Evolutionary conservation across 2,888 invertebrate genomes (phyloP).

Genomic region (Aphodius granarius): DNA sequence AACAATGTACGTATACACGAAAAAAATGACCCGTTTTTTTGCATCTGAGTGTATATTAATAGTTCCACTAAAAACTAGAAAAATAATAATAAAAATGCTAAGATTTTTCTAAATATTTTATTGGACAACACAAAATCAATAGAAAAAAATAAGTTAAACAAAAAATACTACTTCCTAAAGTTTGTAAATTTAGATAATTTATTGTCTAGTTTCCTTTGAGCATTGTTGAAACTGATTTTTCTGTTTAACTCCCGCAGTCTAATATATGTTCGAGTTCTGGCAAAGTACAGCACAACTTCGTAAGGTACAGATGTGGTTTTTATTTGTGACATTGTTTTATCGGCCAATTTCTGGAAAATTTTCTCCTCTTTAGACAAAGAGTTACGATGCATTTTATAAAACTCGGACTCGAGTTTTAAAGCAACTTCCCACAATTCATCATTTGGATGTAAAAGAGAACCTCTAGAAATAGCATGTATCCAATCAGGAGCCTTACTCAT

Average conservation of each 20-base stretch:
- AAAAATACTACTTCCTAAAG: background rate
- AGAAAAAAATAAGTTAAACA: background rate
- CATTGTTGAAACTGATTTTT: background rate
- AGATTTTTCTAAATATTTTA: background rate
- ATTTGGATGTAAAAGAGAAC: constrained; percentile 24
- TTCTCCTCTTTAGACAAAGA: constrained; percentile 24
- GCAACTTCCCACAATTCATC: constrained; percentile 25
- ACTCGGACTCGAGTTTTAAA: background rate
- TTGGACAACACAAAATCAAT: background rate
- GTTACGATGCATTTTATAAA: constrained; percentile 16
- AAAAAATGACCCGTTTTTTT: too few species aligned
- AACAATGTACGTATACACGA: too few species aligned
- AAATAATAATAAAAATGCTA: too few species aligned
- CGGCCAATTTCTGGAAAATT: constrained; percentile 25
- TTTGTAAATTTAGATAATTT: background rate
- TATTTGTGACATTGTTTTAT: constrained; percentile 15
- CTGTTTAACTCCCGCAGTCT: background rate
- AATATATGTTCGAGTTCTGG: too few species aligned
- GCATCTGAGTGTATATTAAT: too few species aligned
- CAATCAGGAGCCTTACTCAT: constrained; percentile 26
- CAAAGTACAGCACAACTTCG: too few species aligned
- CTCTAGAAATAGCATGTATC: constrained; percentile 27
- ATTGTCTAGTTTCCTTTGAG: background rate
- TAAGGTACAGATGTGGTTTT: too few species aligned
- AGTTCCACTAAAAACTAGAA: too few species aligned